phyloP scores from a whole-genome alignment of 2,888 invertebrate species.

The Gasteruption jaculator region DNA sequence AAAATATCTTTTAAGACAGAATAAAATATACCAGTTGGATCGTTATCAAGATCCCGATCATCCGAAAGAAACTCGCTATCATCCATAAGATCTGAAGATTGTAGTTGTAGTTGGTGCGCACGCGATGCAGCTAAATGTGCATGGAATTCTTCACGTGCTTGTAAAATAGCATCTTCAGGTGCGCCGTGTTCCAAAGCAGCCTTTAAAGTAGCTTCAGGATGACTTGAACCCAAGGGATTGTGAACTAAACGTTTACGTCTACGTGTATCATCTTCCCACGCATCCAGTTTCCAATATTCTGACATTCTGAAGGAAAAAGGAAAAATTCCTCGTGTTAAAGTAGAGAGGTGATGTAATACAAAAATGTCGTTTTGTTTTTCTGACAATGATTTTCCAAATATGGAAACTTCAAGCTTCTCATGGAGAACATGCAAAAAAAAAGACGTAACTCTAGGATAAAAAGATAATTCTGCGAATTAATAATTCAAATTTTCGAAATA shows the following conservation, averaged over 20 bases:
- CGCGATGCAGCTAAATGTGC: conserved; percentile 80
- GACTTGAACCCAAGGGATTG: conserved; percentile 89
- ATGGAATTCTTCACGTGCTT: conserved; percentile 92
- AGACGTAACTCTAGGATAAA: too few species aligned
- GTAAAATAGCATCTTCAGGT: conserved; percentile 89
- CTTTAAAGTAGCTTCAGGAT: conserved; percentile 83
- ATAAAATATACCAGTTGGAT: conserved; percentile 65
- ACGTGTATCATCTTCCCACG: conserved; percentile 99
- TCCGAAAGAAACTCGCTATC: conserved; percentile 90
- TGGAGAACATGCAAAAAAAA: too few species aligned
- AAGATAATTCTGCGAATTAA: too few species aligned
- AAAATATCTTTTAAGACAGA: conserved; percentile 7
- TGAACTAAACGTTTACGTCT: conserved; percentile 92
- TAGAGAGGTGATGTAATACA: too few species aligned
- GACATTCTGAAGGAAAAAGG: conserved; percentile 50
- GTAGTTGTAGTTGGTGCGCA: conserved; percentile 70
- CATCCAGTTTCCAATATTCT: conserved; percentile 93
- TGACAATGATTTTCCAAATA: too few species aligned
- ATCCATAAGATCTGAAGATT: conserved; percentile 80
- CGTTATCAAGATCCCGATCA: conserved; percentile 83
- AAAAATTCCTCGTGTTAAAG: too few species aligned
- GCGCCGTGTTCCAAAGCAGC: conserved; percentile 79
- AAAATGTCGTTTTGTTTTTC: too few species aligned
- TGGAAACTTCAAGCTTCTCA: too few species aligned
- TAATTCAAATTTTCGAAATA: conserved; percentile 10